Evolutionary conservation across 1,140 invertebrate genomes (phyloP).

Genomic region (Brachionus calyciflorus): DNA sequence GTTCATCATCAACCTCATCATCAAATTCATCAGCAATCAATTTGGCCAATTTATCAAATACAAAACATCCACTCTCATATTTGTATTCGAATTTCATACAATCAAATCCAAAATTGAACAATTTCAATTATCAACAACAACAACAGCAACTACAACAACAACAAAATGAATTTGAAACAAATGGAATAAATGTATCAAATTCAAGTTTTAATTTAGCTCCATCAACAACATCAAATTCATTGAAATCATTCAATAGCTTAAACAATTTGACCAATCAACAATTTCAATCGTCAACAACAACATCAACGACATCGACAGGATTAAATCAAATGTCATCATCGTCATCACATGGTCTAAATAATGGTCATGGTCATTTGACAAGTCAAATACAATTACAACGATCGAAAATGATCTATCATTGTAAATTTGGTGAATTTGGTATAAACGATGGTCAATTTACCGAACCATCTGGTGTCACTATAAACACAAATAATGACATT

Average conservation of each 20-base stretch:
- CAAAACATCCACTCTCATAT: constrained; percentile 32
- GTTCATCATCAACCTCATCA: neutral
- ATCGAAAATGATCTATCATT: constrained; percentile 99
- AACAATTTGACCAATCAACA: too few species aligned
- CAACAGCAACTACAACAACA: too few species aligned
- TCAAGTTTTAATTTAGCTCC: too few species aligned
- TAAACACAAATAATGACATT: constrained; percentile 98
- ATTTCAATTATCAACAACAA: constrained; percentile 18
- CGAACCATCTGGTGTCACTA: constrained; percentile 95
- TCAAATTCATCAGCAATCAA: neutral
- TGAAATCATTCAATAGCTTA: too few species aligned
- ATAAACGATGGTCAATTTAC: constrained; percentile 89
- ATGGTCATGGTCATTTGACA: neutral
- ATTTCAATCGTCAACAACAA: neutral
- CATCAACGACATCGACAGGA: neutral
- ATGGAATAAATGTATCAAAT: too few species aligned
- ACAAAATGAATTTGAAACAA: too few species aligned
- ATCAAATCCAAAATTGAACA: constrained; percentile 29
- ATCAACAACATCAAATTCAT: too few species aligned
- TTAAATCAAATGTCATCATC: neutral
- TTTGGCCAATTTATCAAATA: constrained; percentile 14
- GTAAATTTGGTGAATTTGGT: constrained; percentile 99
- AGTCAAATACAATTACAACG: constrained; percentile 66
- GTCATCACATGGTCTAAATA: neutral
- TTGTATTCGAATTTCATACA: constrained; percentile 26